Evolutionary conservation across 2,888 invertebrate genomes (phyloP), one percentile per base, ranked within the genome.

Genomic region (Melinaea menophilus): DNA sequence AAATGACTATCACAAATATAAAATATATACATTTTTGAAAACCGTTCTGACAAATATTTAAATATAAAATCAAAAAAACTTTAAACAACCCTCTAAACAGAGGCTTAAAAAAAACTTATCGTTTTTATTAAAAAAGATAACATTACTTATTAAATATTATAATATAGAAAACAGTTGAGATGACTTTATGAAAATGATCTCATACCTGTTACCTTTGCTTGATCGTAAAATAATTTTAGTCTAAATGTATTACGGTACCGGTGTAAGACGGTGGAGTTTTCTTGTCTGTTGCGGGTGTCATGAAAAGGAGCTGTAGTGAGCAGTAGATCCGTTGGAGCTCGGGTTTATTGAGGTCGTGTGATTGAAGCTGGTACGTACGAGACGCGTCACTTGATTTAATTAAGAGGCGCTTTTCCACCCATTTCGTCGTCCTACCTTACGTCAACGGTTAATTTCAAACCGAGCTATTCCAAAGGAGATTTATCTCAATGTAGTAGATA

Each of bases 371-470:
- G 22, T 22, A 81, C 85, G 81, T 83, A 77, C 82, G 85, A 87
- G 87, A 87, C 89, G 81, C 83, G 88, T 90, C 89, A 86, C 90
- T 90, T 89, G 89, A 90, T 90, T 90, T 90, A 90, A 90, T 90
- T 90, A 90, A 90, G 87, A 85, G 81, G 81, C 84, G 89, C 84
- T 90, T 88, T 90, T 87, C 85, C 87, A 85, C 88, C 82, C 85
- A 81, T 84, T 83, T 79, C 84, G 83, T 51, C 51, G 83, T 51
- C 51, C 82, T 79, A 79, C 82, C 84, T 84, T 82, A 84, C 82
- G 82, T 82, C 83, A 79, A 79, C 79, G 78, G 83, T 86, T 88
- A 88, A 89, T 90, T 88, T 88, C 81, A 80, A 82, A 83, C 83
- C 71, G 77, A 85, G 82, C 82, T 84, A 82, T 88, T 86, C 78